Conservation (phyloP, 1,140 invertebrate genomes). For the Oscheius sp. region DNA sequence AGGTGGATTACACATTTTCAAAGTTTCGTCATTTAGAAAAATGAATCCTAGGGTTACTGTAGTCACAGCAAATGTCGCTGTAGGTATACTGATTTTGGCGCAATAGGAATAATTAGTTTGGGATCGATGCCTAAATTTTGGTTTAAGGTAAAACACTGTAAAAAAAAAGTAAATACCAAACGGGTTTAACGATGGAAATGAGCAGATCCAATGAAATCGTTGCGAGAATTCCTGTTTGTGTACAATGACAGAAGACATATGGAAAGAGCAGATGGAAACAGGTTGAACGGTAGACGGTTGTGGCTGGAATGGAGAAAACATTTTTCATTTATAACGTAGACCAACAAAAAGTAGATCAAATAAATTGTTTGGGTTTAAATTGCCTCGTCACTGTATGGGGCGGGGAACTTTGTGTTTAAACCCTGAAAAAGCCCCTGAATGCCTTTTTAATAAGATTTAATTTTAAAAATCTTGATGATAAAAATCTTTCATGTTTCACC, state of each 20-base stretch:
- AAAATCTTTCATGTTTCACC: not conserved
- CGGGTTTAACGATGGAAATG: not conserved
- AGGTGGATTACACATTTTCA: conserved; percentile 8
- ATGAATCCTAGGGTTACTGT: not conserved
- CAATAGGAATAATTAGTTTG: not conserved
- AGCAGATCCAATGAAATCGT: conserved; percentile 7
- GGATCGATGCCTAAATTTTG: conserved; percentile 6
- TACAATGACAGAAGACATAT: not conserved
- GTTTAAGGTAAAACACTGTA: not conserved
- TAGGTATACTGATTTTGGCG: not conserved
- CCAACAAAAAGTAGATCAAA: not conserved
- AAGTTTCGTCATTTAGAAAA: not conserved
- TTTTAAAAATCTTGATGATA: not conserved
- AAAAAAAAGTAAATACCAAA: not conserved
- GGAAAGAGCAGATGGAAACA: conserved; percentile 3
- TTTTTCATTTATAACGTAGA: not conserved
- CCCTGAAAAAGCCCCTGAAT: not conserved
- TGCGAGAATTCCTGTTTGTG: conserved; percentile 5
- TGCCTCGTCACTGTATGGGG: not conserved
- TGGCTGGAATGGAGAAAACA: not conserved
- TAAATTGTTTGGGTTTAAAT: not conserved
- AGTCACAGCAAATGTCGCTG: not conserved
- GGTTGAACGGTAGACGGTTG: not conserved
- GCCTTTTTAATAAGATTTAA: not conserved
- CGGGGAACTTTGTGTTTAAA: not conserved